Conservation (phyloP, 2,113 vertebrate genomes). For the Cyprinodon variegatus region DNA sequence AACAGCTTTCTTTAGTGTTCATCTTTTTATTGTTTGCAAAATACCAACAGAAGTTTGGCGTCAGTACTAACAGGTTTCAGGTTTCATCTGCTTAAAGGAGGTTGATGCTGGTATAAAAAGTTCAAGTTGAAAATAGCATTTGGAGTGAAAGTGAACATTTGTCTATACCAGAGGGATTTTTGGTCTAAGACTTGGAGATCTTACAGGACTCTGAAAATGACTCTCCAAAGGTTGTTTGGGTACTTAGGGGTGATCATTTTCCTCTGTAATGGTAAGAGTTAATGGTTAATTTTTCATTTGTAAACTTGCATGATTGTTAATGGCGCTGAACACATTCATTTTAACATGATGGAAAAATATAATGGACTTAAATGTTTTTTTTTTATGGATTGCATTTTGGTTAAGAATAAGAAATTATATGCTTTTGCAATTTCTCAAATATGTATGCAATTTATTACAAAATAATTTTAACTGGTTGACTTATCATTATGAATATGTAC, state of each 20-base stretch:
- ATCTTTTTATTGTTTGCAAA: background rate
- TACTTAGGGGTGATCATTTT: background rate
- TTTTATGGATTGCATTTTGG: too few species aligned
- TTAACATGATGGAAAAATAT: too few species aligned
- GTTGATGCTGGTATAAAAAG: background rate
- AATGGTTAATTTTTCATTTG: background rate
- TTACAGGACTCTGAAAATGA: background rate
- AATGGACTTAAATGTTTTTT: too few species aligned
- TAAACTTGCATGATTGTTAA: background rate
- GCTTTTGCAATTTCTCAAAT: background rate
- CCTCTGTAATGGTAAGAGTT: conserved; percentile 5
- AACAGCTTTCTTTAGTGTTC: background rate
- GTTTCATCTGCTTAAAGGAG: background rate
- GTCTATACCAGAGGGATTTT: background rate
- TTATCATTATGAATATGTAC: too few species aligned
- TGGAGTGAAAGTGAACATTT: background rate
- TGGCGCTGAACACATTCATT: too few species aligned
- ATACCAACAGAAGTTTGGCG: background rate
- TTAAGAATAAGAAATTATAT: too few species aligned
- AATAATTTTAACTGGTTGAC: too few species aligned
- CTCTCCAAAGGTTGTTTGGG: conserved; percentile 10
- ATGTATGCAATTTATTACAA: too few species aligned
- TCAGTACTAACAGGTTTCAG: background rate
- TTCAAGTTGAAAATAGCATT: background rate
- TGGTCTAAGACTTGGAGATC: background rate